Conservation (phyloP, 2,113 vertebrate species). For the Cyprinus carpio region DNA sequence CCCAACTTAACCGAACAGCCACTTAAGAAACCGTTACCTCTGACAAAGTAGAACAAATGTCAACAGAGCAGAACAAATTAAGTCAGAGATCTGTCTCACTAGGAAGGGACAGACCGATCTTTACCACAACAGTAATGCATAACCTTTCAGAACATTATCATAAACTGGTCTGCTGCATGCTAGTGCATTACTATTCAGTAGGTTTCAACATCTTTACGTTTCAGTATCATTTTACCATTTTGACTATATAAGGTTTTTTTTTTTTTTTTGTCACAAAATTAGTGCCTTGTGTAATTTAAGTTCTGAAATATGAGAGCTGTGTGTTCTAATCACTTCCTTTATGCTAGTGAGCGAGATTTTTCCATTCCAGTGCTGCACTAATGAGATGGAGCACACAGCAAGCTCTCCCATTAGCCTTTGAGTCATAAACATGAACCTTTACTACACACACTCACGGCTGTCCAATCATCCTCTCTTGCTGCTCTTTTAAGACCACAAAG, state of each 20-base stretch:
- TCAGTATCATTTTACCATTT: not conserved
- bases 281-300: not conserved
- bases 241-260: not conserved
- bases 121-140: not conserved
- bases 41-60: not conserved
- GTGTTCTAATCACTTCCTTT: slow-evolving; percentile 1
- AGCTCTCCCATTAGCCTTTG: slow-evolving; percentile 48
- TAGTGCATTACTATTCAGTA: not conserved
- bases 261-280: not conserved
- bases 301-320: slow-evolving; percentile 1
- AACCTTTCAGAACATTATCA: not conserved
- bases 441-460: not conserved
- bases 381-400: slow-evolving; percentile 42
- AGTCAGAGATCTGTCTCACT: not conserved
- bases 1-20: not conserved
- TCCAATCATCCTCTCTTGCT: slow-evolving; percentile 5
- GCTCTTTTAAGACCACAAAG: slow-evolving; percentile 35
- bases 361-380: slow-evolving; percentile 16
- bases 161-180: not conserved
- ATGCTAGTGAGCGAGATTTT: not conserved
- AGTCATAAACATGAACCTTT: slow-evolving; percentile 27
- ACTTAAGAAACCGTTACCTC: not conserved
- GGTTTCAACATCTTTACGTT: not conserved
- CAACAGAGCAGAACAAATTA: not conserved
- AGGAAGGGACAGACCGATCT: not conserved